phyloP scores from a whole-genome alignment of 2,113 vertebrate species.

The Zosterops borbonicus region DNA sequence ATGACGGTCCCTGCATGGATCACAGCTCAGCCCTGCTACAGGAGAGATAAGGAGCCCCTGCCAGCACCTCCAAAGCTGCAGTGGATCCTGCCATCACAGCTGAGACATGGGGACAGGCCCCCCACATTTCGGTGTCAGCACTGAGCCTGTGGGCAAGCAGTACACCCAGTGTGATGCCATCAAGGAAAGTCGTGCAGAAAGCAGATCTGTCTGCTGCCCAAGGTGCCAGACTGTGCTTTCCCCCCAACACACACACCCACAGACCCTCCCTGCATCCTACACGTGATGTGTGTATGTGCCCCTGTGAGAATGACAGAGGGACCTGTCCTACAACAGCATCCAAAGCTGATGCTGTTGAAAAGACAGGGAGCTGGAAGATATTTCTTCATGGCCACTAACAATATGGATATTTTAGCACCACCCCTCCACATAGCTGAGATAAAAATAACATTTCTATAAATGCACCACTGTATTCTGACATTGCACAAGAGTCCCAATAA shows the following conservation, averaged over 20 bases:
- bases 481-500: background rate
- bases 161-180: background rate
- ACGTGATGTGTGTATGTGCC: fast-evolving
- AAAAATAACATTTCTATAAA: slow-evolving; percentile 51
- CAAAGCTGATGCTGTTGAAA: background rate
- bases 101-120: background rate
- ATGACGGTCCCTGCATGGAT: background rate
- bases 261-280: background rate
- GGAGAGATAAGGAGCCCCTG: background rate
- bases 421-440: slow-evolving; percentile 11
- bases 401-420: background rate
- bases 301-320: background rate
- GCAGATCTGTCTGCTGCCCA: background rate
- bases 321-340: background rate
- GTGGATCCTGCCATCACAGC: background rate
- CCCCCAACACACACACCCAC: background rate
- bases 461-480: slow-evolving; percentile 1
- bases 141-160: background rate
- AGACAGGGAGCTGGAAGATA: background rate
- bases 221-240: background rate
- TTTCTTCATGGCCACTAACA: background rate
- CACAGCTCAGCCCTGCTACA: background rate
- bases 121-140: background rate
- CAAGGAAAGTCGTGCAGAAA: background rate
- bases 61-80: background rate